Base-by-base conservation (phyloP, 2,888 invertebrate genomes). In the Lasioglossum calceatum region DNA sequence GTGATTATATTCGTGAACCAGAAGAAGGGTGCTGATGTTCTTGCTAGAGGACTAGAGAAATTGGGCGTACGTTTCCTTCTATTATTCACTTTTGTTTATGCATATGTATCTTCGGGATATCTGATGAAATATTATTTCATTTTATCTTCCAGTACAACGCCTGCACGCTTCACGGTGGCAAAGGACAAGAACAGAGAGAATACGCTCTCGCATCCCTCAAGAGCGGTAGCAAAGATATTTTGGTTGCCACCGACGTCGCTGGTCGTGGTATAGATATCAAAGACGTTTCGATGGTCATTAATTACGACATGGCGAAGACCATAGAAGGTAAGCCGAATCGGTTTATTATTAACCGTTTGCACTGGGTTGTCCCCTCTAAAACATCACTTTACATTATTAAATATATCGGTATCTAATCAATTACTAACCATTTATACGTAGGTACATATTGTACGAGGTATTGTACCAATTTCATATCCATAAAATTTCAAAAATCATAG, bases 231-330 rank as follows among this genome's bases (percentile, higher is more conserved):
- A 99, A 99, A 95, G 99, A 99, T 94, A 99, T 99, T 94, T 96
- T 99, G 92, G 99, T 99, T 67, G 99, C 99, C 0, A 99, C 99
- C 0, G 99, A 99, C 95, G 99, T 99, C 0, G 99, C 99, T 91
- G 99, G 99, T 91, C 98, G 99, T 97, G 99, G 99, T 98, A 99
- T 99, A 91, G 99, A 99, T 95, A 99, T 99, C 95, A 99, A 99
- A 95, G 99, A 99, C 95, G 99, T 99, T 4, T 99, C 99, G 12
- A 97, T 99, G 96, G 99, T 99, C 88, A 98, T 99, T 92, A 99
- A 99, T 95, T 99, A 99, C 93, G 99, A 99, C 95, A 99, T 99
- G 99, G 99, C 99, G 0, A 99, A 99, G 95, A 97, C 98, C 32
- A 99, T 99, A 93, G 99, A 99, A 96, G 97, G 97, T 97, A 95